phyloP scores from a whole-genome alignment of 2,797 vertebrate species.

The Orestias chungarensis region DNA sequence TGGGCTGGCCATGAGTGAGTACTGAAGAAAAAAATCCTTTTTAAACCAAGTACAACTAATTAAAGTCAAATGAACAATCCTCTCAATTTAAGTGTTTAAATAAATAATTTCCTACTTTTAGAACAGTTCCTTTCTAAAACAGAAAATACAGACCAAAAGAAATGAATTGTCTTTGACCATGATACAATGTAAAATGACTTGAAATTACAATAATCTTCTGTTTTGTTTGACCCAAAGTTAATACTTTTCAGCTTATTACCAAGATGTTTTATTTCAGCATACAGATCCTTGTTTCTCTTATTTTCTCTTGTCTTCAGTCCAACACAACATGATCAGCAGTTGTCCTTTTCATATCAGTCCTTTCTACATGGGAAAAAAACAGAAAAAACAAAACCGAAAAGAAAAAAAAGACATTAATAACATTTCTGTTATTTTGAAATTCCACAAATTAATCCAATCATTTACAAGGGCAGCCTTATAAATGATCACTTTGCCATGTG shows the following conservation, averaged over 20 bases:
- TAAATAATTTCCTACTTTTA: too few species aligned
- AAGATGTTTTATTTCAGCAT: neutral
- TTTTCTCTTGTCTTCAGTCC: neutral
- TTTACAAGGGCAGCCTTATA: neutral
- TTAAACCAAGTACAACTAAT: too few species aligned
- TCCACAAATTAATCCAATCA: neutral
- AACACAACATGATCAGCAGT: neutral
- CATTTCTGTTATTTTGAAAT: neutral
- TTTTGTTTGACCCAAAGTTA: neutral
- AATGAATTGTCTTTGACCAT: too few species aligned
- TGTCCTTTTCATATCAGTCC: neutral
- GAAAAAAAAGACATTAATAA: neutral
- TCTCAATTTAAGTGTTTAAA: too few species aligned
- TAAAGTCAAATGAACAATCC: too few species aligned
- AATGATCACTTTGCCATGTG: neutral
- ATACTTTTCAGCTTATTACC: neutral
- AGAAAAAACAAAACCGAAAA: too few species aligned
- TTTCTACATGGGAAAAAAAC: neutral
- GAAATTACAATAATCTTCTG: neutral
- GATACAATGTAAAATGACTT: neutral
- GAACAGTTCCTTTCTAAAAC: too few species aligned
- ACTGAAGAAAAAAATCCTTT: too few species aligned
- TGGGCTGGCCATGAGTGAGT: too few species aligned
- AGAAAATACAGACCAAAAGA: too few species aligned
- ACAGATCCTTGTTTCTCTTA: neutral